Evolutionary conservation across 2,113 vertebrate genomes (phyloP), one percentile per base, ranked within the genome.

Genomic region (Gymnogyps californianus): DNA sequence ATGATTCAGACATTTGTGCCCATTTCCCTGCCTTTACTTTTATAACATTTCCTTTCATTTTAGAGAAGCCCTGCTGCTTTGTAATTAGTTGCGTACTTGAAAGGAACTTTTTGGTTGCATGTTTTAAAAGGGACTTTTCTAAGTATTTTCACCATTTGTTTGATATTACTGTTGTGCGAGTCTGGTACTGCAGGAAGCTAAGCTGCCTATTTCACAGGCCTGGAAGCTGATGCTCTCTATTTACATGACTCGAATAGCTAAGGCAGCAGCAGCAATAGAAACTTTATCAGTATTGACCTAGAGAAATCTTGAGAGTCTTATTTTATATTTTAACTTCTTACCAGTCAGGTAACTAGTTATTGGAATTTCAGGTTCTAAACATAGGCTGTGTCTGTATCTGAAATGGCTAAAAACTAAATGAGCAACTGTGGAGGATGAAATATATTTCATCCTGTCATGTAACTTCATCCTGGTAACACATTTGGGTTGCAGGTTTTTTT

Each of bases 11-110:
- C 13, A 6, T 46, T 21, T 36, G 51, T 81, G 59, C 46, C 67
- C 3, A 4, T 89, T 90, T 61, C 47, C 51, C 84, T 83, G 66
- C 61, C 52, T 83, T 95, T 74, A 54, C 70, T 87, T 86, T 75
- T 75, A 47, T 51, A 69, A 58, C 26, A 28, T 79, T 88, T 62
- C 55, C 74, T 93, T 95, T 79, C 52, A 22, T 84, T 93, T 87
- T 58, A n/a, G 75, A 59, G 80, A 86, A 93, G 86, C 58, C 80
- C 28, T 83, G 34, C 70, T 96, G 94, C 87, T 88, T 83, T 91
- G 69, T 93, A 88, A 88, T 95, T 93, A 91, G 87, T 65, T 54
- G 47, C 2, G 0, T 88, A 31, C 51, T 90, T 92, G 74, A 89
- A 77, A 96, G 69, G 52, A 85, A 5, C 34, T 90, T 66, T 64